These are phyloP conservation scores for Jacana jacana DNA, from an alignment of 2,113 vertebrate genomes.

Conservation along the genomic window DNA sequence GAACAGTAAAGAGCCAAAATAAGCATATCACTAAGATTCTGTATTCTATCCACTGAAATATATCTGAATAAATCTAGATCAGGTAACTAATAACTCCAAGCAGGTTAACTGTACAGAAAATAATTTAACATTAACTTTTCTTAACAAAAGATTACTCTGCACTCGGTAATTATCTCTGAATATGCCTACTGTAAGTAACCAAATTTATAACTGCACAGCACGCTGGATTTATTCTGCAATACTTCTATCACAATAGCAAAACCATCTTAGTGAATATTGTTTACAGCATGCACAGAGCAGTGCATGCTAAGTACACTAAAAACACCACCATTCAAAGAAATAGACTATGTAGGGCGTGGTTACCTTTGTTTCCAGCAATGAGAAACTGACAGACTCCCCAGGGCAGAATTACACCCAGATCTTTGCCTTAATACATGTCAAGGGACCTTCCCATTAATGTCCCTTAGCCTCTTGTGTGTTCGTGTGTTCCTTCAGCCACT, in stretches of 20 bases:
- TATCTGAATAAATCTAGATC: not conserved
- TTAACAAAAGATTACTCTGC: not conserved
- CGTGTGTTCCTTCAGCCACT: not conserved
- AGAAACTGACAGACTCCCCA: not conserved
- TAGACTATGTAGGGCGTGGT: not conserved
- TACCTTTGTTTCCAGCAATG: not conserved
- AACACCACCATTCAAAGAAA: not conserved
- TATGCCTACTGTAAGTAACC: not conserved
- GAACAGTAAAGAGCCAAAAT: not conserved
- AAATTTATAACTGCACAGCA: not conserved
- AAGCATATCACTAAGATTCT: not conserved
- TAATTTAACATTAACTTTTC: not conserved
- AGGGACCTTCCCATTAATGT: not conserved
- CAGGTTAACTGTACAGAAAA: not conserved
- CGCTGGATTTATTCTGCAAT: not conserved
- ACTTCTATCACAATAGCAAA: not conserved
- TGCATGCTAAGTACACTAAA: not conserved
- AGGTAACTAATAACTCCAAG: not conserved
- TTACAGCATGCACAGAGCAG: not conserved
- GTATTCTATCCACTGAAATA: not conserved
- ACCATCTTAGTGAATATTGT: not conserved
- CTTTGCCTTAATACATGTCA: not conserved
- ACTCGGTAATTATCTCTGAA: not conserved
- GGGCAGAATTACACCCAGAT: not conserved
- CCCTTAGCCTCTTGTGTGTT: not conserved